Base-by-base conservation (phyloP, 2,113 vertebrate species). In the Anser brachyrhynchus region DNA sequence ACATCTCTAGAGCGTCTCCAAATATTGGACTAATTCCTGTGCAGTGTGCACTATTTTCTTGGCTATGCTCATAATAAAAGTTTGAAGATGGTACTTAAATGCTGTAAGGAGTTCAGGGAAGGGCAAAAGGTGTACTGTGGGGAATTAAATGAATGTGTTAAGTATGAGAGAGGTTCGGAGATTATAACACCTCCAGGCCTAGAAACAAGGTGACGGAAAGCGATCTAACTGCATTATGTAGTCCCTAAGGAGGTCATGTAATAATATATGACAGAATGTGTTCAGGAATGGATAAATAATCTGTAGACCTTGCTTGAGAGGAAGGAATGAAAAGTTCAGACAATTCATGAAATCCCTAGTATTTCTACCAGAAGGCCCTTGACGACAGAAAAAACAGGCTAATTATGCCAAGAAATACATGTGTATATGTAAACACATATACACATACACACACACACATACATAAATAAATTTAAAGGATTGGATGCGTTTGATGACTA, bases 271-370 rank as follows among this genome's bases (percentile, higher is more conserved):
- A 65, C 76, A 89, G 80, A 81, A 75, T 57, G 43, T 57, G 65
- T 65, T 90, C 70, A 65, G 80, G 62, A 87, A 41, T 0, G 0
- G 76, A 81, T 94, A 81, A 92, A 95, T 92, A 93, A 91, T 82
- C 93, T 80, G 93, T 58, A 90, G 83, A 70, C 58, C 49, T 91
- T 49, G 35, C 58, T 66, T 54, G 70, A 87, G 65, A 89, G 52
- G 54, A 79, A 87, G 76, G 49, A 94, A 90, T 84, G 8, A 64
- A 37, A 89, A 94, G 57, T 93, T 96, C 80, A 76, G 54, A 11
- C 28, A 58, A 33, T 3, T 12, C 16, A 62, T 72, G 58, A 93
- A 75, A 61, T 62, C 44, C 26, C 12, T 31, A 49, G 11, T 28
- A 55, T 54, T 92, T 87, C 37, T 89, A 41, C 54, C 57, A 57